Conservation (phyloP, 2,797 vertebrate species). For the Pangasius djambal region DNA sequence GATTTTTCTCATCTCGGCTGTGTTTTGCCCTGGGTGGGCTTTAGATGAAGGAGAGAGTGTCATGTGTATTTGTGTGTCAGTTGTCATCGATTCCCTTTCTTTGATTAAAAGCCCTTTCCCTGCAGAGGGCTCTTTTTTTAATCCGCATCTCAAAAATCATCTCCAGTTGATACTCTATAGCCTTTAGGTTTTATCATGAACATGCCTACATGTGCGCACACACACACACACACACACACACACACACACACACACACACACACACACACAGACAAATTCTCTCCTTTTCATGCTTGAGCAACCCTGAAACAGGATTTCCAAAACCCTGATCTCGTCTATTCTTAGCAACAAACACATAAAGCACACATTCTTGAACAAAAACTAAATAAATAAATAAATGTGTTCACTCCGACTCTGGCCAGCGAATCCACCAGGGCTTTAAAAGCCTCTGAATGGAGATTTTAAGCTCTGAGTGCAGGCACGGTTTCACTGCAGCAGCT, state of each 20-base stretch:
- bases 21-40: conserved; percentile 31
- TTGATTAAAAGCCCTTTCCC: conserved; percentile 39
- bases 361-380: not conserved
- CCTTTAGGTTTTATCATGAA: conserved; percentile 8
- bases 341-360: not conserved
- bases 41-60: conserved; percentile 21
- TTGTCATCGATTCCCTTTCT: conserved; percentile 31
- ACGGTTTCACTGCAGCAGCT: conserved; percentile 7
- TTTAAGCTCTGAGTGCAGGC: conserved; percentile 18
- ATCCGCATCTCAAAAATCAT: conserved; percentile 3
- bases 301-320: conserved; percentile 9
- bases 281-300: not conserved
- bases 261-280: not conserved
- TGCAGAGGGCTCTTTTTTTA: conserved; percentile 8
- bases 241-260: conserved; percentile 1
- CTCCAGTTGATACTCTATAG: conserved; percentile 16
- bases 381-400: not conserved
- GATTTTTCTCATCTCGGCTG: conserved; percentile 4
- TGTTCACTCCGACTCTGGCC: not conserved
- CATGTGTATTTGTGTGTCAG: not conserved
- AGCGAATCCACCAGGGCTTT: not conserved
- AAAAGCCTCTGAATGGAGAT: conserved; percentile 5
- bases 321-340: not conserved
- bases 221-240: conserved; percentile 4
- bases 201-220: not conserved